These are phyloP conservation scores for Nanorana parkeri DNA, from an alignment of 2,113 vertebrate species.

Conservation along the genomic window DNA sequence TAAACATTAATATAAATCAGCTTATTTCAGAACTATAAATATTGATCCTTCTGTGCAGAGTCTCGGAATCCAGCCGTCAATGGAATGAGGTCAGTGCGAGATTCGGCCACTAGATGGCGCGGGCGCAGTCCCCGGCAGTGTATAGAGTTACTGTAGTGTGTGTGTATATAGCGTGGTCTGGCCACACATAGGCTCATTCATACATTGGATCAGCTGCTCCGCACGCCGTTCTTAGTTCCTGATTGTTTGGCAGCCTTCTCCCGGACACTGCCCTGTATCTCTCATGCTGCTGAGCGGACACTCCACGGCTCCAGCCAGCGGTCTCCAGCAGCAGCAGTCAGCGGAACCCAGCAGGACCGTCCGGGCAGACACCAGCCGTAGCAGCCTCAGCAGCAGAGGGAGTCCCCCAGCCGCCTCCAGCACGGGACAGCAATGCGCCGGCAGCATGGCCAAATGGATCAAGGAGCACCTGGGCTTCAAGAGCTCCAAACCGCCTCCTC, in stretches of 20 bases:
- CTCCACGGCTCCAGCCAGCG: slow-evolving; percentile 57
- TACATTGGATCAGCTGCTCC: slow-evolving; percentile 39
- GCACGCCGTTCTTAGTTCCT: neutral
- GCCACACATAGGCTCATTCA: slow-evolving; percentile 30
- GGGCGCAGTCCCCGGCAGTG: neutral
- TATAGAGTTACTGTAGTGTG: too few relatives aligned
- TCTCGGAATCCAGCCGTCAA: too few relatives aligned
- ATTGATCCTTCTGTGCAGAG: too few relatives aligned
- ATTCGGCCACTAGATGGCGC: slow-evolving; percentile 30
- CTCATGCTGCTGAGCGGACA: slow-evolving; percentile 76
- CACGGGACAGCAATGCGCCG: slow-evolving; percentile 80
- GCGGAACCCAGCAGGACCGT: slow-evolving; percentile 64
- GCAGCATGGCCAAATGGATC: slow-evolving; percentile 93
- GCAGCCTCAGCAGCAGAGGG: slow-evolving; percentile 56
- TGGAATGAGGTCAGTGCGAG: neutral
- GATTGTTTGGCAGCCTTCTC: neutral
- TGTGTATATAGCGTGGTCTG: slow-evolving; percentile 32
- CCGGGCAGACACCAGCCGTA: slow-evolving; percentile 54
- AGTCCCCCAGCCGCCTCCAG: slow-evolving; percentile 62
- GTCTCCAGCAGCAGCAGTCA: slow-evolving; percentile 59
- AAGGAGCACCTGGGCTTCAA: slow-evolving; percentile 95
- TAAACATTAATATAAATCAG: too few relatives aligned
- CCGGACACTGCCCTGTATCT: slow-evolving; percentile 33
- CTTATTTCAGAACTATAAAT: too few relatives aligned
- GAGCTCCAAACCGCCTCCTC: slow-evolving; percentile 83